Conservation (phyloP, 2,797 vertebrate genomes). For the Pantherophis alleghaniensis region DNA sequence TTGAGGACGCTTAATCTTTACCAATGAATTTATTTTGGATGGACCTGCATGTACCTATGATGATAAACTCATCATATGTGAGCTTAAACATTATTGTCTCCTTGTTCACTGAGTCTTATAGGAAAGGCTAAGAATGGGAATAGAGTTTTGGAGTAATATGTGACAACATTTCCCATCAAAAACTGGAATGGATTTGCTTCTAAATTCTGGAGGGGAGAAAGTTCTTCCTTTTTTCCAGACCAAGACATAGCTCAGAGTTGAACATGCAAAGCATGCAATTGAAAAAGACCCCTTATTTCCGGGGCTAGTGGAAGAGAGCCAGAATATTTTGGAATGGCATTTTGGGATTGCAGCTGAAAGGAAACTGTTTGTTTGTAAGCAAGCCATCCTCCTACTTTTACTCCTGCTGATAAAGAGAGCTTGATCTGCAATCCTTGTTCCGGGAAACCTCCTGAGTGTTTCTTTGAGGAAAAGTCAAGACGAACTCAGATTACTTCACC, state of each 20-base stretch:
- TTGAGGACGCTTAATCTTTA: background rate
- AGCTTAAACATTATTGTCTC: background rate
- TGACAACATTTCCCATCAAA: background rate
- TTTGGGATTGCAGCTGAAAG: conserved; percentile 49
- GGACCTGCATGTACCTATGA: background rate
- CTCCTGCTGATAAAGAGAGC: conserved; percentile 1
- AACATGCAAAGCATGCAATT: conserved; percentile 45
- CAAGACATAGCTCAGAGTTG: conserved; percentile 30
- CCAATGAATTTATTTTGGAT: background rate
- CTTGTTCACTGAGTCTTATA: background rate
- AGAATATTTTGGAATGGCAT: conserved; percentile 52
- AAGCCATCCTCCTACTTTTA: conserved; percentile 24
- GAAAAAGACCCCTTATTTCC: conserved; percentile 62
- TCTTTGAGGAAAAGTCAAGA: background rate
- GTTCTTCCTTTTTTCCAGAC: background rate
- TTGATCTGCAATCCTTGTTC: background rate
- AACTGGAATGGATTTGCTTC: background rate
- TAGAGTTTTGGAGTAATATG: background rate
- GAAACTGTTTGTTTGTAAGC: conserved; percentile 35
- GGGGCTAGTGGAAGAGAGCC: conserved; percentile 53
- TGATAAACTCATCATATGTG: background rate
- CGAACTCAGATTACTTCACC: background rate
- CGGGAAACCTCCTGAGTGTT: background rate
- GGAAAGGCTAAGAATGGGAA: background rate
- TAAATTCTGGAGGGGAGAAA: background rate